Evolutionary conservation across 2,113 vertebrate genomes (phyloP), one percentile per base, ranked within the genome.

Genomic region (Pygoscelis antarcticus): DNA sequence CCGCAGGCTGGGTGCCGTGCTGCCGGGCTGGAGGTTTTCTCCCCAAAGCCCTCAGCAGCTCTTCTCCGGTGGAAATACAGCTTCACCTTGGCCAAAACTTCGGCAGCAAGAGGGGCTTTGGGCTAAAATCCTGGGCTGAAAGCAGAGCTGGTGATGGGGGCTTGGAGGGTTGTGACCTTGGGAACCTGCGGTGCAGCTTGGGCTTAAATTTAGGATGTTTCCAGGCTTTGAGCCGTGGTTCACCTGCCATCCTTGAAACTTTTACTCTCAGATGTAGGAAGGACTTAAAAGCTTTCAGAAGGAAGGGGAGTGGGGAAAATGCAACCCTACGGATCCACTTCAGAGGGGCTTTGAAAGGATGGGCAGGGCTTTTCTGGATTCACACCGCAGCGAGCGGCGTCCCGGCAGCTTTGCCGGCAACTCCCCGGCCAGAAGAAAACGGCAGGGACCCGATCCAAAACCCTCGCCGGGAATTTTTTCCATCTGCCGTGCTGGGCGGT

Each of bases 351-450:
- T 36, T 3, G 21, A 15, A 17, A 52, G 62, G 85, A 34, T 3
- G 1, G 30, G 38, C 40, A 30, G 55, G 47, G 52, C 34, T 66
- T 75, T 30, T 4, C 0, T 44, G 86, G 71, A 54, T 44, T 80
- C 14, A 0, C 20, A 10, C 29, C 15, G 0, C 0, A 26, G 62
- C 66, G 25, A 22, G 2, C 2, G 1, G 47, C 0, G 0, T 20
- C 54, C 36, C 2, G 0, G 86, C 49, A 68, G 77, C 61, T 69
- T 62, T 49, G 57, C 42, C 12, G 2, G 47, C n/a, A 29, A 2
- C 34, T 83, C n/a, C 17, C 22, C 2, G 0, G 46, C 13, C 69
- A 19, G 23, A 12, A 20, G 25, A 20, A 40, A 85, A 23, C 2
- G 0, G 4, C 93, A 52, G 84, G 82, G 77, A 83, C 10, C 49